These are phyloP conservation scores for Lepidothrix coronata DNA, from an alignment of 2,113 vertebrate genomes.

Conservation along the genomic window DNA sequence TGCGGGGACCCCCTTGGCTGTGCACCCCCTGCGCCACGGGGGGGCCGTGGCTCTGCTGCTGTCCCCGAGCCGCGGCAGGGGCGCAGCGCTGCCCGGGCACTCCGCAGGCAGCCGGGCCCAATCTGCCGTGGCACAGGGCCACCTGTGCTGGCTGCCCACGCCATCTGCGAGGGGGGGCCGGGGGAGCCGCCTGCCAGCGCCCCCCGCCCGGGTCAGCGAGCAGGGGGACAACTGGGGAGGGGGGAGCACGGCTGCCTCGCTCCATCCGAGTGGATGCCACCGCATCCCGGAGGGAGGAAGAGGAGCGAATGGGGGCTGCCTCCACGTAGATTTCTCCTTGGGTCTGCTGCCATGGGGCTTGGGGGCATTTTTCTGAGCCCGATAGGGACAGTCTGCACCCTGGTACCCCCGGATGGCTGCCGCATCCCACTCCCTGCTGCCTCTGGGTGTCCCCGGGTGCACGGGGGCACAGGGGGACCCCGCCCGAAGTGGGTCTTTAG, in stretches of 20 bases:
- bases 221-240: background rate
- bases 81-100: background rate
- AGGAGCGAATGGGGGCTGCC: background rate
- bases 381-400: too few relatives aligned
- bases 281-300: background rate
- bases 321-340: background rate
- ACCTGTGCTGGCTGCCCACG: conserved; percentile 51
- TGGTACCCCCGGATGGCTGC: fast-evolving
- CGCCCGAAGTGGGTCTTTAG: fast-evolving
- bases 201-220: background rate
- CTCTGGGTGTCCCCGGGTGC: background rate
- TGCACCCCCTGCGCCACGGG: fast-evolving
- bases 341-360: background rate
- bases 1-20: fast-evolving
- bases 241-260: background rate
- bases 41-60: background rate
- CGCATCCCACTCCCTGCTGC: background rate
- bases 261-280: background rate
- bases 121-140: conserved; percentile 26
- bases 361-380: background rate
- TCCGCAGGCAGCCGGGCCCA: background rate
- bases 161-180: conserved; percentile 20
- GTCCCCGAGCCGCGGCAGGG: background rate
- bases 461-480: fast-evolving
- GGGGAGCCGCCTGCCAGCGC: background rate